Evolutionary conservation across 2,113 vertebrate genomes (phyloP).

Genomic region (Alethe diademata): DNA sequence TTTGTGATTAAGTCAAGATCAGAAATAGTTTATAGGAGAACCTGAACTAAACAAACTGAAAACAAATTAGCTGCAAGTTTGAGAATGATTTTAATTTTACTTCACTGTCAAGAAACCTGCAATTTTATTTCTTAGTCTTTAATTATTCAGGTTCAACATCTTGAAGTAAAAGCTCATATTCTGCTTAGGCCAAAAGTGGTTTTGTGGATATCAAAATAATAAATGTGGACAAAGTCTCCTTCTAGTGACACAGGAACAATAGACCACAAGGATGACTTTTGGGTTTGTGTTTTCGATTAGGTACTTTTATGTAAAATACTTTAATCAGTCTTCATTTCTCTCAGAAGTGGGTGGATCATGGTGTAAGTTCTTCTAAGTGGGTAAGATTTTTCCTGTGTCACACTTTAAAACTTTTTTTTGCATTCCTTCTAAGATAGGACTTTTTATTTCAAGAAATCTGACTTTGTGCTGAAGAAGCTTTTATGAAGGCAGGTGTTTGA

Average conservation of each 20-base stretch:
- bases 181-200: not conserved
- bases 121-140: not conserved
- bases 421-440: not conserved
- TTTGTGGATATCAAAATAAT: not conserved
- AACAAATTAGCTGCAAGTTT: not conserved
- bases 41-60: not conserved
- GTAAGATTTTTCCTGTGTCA: not conserved
- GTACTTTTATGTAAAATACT: rapidly evolving
- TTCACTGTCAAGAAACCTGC: not conserved
- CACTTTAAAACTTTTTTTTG: not conserved
- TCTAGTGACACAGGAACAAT: not conserved
- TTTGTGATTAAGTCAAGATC: not conserved
- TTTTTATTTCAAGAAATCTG: not conserved
- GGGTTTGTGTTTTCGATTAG: not conserved
- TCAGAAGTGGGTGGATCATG: not conserved
- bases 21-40: not conserved
- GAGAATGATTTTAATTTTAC: not conserved
- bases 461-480: not conserved
- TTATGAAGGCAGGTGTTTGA: not conserved
- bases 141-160: not conserved
- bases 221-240: not conserved
- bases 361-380: not conserved
- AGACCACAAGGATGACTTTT: not conserved
- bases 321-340: not conserved
- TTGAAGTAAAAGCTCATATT: not conserved